Conservation (phyloP, 2,797 vertebrate species). For the Morelia viridis region DNA sequence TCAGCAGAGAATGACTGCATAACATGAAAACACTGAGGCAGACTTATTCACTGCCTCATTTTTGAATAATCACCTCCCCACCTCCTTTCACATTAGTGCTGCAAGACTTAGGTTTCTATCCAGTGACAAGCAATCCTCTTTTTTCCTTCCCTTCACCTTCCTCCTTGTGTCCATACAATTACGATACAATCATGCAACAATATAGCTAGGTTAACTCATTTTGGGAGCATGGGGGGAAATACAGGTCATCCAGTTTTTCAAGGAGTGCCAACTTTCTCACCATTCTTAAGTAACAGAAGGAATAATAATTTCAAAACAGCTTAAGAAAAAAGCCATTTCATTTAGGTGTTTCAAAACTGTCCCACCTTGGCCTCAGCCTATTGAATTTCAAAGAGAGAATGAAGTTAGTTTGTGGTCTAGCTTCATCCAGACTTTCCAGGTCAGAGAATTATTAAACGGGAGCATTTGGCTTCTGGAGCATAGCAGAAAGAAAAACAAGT, state of each 20-base stretch:
- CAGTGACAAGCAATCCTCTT: constrained; percentile 4
- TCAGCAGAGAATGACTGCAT: background rate
- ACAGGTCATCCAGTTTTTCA: constrained; percentile 35
- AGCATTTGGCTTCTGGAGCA: constrained; percentile 48
- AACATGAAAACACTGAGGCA: background rate
- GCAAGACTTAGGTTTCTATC: background rate
- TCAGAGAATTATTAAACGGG: constrained; percentile 38
- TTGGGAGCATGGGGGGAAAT: constrained; percentile 37
- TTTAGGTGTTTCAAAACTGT: constrained; percentile 45
- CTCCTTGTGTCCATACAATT: background rate
- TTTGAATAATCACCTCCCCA: background rate
- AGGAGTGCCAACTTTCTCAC: constrained; percentile 50
- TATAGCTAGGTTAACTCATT: constrained; percentile 50
- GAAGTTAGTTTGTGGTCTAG: constrained; percentile 50
- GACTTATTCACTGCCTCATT: background rate
- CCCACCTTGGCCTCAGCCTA: constrained; percentile 51
- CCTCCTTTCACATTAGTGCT: background rate
- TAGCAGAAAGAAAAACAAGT: constrained; percentile 6
- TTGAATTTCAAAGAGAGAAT: constrained; percentile 61
- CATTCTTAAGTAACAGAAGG: constrained; percentile 62
- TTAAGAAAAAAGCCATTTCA: constrained; percentile 23
- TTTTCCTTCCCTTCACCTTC: background rate
- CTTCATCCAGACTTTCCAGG: constrained; percentile 30
- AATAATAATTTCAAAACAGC: constrained; percentile 56
- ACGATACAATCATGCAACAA: constrained; percentile 30